Percentiles rank a stretch among this genome's conserved stretches.
phyloP scores from a whole-genome alignment of 2,888 invertebrate species.

The Watsonalla binaria region DNA sequence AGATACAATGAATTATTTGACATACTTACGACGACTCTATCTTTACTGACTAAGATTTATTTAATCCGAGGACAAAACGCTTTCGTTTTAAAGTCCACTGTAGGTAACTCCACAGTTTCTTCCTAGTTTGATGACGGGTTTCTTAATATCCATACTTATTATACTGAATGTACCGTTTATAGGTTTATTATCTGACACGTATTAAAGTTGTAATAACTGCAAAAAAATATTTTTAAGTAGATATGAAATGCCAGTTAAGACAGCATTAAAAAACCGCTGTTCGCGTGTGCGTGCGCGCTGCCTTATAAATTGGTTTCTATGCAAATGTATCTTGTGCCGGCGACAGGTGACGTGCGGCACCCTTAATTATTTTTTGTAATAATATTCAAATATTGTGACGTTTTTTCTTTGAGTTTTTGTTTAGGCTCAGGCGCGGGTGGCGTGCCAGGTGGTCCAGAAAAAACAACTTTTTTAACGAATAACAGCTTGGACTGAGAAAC shows the following conservation, averaged over 20 bases:
- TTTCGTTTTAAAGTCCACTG: too few species aligned
- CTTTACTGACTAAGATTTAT: too few species aligned
- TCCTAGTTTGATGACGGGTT: too few species aligned
- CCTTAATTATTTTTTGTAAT: conserved; percentile 77
- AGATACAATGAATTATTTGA: neutral
- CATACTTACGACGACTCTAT: neutral
- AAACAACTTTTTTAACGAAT: conserved; percentile 50
- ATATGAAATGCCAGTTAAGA: too few species aligned
- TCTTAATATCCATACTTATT: too few species aligned
- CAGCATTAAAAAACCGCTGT: conserved; percentile 15
- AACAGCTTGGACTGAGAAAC: conserved; percentile 55
- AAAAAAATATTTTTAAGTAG: too few species aligned
- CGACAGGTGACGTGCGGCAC: conserved; percentile 76
- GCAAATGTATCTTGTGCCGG: conserved; percentile 75
- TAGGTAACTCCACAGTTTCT: too few species aligned
- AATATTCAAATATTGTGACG: conserved; percentile 78
- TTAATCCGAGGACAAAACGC: too few species aligned
- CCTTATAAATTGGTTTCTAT: conserved; percentile 65
- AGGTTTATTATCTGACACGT: neutral
- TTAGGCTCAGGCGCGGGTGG: conserved; percentile 61
- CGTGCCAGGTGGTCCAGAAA: conserved; percentile 73
- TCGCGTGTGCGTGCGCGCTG: conserved; percentile 27
- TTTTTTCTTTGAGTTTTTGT: conserved; percentile 66
- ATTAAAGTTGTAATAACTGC: too few species aligned
- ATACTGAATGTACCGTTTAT: neutral